Base-by-base conservation (phyloP, 2,113 vertebrate genomes). In the Noctilio leporinus region DNA sequence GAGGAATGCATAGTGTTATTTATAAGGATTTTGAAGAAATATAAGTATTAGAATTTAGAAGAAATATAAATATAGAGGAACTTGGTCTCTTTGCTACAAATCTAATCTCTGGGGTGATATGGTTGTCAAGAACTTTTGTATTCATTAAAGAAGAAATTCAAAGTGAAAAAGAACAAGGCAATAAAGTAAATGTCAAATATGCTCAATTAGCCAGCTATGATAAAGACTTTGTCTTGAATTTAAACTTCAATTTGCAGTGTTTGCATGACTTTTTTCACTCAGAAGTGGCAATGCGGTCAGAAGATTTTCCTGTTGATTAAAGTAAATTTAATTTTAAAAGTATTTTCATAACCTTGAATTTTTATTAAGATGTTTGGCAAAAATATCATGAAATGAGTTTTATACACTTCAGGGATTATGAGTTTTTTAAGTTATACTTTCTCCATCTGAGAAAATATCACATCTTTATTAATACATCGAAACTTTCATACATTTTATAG, bases 101-200 rank as follows among this genome's bases (percentile, higher is more conserved):
- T 59, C 33, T 94, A 83, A 85, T 97, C 20, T 96, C 62, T 89
- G n/a, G 15, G 59, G 83, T 53, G 85, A 40, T 86, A 10, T 90
- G n/a, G 7, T 91, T 97, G 84, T 96, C 76, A 94, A 69, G 67
- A 89, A 83, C 86, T 92, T 95, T 93, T 92, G 67, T 86, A 78
- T 96, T 95, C n/a, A 91, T 88, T 96, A 92, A 85, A 78, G 78
- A 81, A 94, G 51, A 96, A 93, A 88, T 70, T 75, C 76, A 95
- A 78, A 91, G 43, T 53, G 77, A 84, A 91, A 92, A 93, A 81
- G 67, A 95, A 97, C 30, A 88, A 85, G 17, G 65, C 62, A 92
- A 57, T 78, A 93, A 84, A 43, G 4, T 82, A 96, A 94, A 94
- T 96, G 73, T 89, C 89, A 96, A 33, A 83, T 22, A 78, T 35